phyloP scores from a whole-genome alignment of 2,888 invertebrate species.

The Drosophila nr. perissopoda region DNA sequence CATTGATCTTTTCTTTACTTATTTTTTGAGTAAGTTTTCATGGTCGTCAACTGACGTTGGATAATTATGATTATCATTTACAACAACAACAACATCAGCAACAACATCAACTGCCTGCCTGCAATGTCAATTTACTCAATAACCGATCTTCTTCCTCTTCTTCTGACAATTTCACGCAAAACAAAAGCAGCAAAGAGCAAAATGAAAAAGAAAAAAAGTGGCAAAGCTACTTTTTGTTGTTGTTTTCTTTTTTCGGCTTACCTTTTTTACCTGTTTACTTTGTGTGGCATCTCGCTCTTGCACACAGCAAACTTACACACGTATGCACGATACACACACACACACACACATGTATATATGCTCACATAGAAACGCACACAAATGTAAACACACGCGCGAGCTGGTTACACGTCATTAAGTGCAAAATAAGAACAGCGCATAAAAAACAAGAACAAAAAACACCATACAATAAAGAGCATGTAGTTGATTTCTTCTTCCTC shows the following conservation, averaged over 20 bases:
- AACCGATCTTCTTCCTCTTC: constrained; percentile 36
- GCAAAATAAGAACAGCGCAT: constrained; percentile 75
- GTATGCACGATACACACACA: constrained; percentile 24
- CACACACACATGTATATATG: constrained; percentile 18
- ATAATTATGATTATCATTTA: constrained; percentile 66
- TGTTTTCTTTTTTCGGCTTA: constrained; percentile 64
- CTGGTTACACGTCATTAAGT: constrained; percentile 77
- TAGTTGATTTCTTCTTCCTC: constrained; percentile 36
- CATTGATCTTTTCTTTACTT: constrained; percentile 49
- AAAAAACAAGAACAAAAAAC: constrained; percentile 64
- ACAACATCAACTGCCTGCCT: constrained; percentile 3
- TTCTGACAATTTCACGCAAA: constrained; percentile 63
- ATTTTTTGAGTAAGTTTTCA: constrained; percentile 60
- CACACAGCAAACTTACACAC: constrained; percentile 43
- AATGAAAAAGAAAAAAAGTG: constrained; percentile 55
- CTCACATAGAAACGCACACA: constrained; percentile 46
- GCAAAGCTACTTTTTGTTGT: constrained; percentile 70
- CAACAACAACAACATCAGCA: constrained; percentile 29
- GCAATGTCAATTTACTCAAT: constrained; percentile 61
- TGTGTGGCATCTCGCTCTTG: constrained; percentile 56
- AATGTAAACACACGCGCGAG: constrained; percentile 67
- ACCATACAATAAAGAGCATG: constrained; percentile 44
- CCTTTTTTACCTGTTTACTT: constrained; percentile 66
- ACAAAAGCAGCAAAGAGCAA: constrained; percentile 39
- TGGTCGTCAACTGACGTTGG: constrained; percentile 65